A percentile compares a stretch with the other conserved stretches of the same genome.
Conservation (phyloP, 1,140 invertebrate genomes). For the Drosophila mojavensis region DNA sequence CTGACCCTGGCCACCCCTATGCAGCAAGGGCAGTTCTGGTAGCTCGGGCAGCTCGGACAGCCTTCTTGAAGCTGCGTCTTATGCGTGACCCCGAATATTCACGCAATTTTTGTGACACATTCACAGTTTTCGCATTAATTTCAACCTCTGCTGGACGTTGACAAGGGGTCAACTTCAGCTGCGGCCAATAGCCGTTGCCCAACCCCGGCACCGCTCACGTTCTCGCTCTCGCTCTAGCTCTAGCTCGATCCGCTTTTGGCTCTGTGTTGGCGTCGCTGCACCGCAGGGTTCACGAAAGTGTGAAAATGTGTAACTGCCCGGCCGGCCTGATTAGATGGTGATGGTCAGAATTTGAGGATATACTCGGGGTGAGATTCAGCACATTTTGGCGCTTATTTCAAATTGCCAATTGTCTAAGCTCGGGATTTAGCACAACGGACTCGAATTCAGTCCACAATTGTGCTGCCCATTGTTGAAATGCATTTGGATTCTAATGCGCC, state of each 20-base stretch:
- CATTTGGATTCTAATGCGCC: conserved; percentile 48
- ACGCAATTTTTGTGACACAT: conserved; percentile 74
- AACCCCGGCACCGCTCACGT: conserved; percentile 36
- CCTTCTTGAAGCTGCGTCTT: conserved; percentile 72
- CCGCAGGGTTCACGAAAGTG: conserved; percentile 80
- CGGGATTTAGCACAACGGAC: conserved; percentile 50
- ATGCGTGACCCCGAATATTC: conserved; percentile 75
- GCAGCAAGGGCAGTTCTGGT: neutral
- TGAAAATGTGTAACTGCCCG: conserved; percentile 64
- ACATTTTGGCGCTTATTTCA: conserved; percentile 67
- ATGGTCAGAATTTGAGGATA: conserved; percentile 45
- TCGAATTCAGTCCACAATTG: conserved; percentile 42
- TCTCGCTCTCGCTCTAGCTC: neutral
- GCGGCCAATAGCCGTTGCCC: conserved; percentile 59
- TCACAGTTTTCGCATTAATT: conserved; percentile 79
- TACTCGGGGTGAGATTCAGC: conserved; percentile 34
- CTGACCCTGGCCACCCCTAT: conserved; percentile 64
- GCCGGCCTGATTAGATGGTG: conserved; percentile 66
- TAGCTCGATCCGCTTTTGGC: neutral
- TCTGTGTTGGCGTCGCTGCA: conserved; percentile 48
- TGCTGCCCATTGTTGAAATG: conserved; percentile 58
- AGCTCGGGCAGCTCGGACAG: conserved; percentile 6
- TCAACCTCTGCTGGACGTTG: conserved; percentile 68
- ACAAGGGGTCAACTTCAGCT: conserved; percentile 66
- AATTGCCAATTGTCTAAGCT: conserved; percentile 75